phyloP scores from a whole-genome alignment of 2,797 vertebrate species.

The Tolypeutes matacus region DNA sequence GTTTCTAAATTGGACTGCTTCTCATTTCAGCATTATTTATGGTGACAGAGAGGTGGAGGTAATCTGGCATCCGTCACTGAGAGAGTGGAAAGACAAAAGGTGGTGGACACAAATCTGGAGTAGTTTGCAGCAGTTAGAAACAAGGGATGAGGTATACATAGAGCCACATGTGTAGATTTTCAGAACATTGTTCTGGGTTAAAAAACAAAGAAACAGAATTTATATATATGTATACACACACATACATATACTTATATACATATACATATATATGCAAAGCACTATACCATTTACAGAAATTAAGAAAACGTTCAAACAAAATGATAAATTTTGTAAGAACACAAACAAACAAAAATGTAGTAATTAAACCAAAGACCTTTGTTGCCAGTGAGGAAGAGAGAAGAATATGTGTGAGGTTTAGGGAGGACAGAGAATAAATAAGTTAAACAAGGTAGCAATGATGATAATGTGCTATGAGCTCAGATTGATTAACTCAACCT shows the following conservation, averaged over 20 bases:
- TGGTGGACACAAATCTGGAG: neutral
- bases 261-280: neutral
- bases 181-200: neutral
- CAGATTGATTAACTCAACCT: constrained; percentile 57
- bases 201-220: constrained; percentile 35
- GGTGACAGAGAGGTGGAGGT: constrained; percentile 52
- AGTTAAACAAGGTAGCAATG: constrained; percentile 51
- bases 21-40: constrained; percentile 69
- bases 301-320: neutral
- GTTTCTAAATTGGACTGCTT: constrained; percentile 64
- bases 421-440: constrained; percentile 42
- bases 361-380: constrained; percentile 35
- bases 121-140: constrained; percentile 43
- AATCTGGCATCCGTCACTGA: constrained; percentile 58
- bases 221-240: too few relatives aligned
- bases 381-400: constrained; percentile 21
- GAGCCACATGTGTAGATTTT: constrained; percentile 42
- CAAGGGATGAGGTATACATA: neutral
- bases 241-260: too few relatives aligned
- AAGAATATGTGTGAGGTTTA: neutral
- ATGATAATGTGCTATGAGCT: constrained; percentile 41
- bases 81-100: neutral
- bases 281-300: constrained; percentile 27
- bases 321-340: constrained; percentile 65
- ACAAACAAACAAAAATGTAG: constrained; percentile 48